Conservation (phyloP, 2,888 invertebrate species). For the Epistrophe eligans region DNA sequence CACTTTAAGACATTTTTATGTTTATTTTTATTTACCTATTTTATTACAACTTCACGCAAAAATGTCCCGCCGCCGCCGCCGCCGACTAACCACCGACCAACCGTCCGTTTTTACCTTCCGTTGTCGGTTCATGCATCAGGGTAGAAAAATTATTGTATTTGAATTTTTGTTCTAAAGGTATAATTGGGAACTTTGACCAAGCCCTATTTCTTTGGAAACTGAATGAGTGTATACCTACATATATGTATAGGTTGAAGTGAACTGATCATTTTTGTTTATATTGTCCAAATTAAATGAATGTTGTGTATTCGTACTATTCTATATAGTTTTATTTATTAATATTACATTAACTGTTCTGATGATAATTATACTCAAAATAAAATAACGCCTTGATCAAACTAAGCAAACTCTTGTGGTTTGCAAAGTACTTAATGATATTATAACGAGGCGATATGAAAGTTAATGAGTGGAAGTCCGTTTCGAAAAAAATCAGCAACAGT, state of each 20-base stretch:
- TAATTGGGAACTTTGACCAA: neutral
- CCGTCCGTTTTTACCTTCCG: neutral
- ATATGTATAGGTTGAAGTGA: neutral
- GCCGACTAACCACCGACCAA: no score
- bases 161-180: neutral
- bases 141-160: neutral
- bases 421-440: no score
- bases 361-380: no score
- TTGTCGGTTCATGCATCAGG: neutral
- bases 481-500: no score
- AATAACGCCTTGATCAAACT: no score
- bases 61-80: slow-evolving; percentile 29
- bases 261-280: neutral
- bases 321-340: no score
- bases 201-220: neutral
- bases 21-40: slow-evolving; percentile 46
- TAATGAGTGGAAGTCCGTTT: no score
- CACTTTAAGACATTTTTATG: slow-evolving; percentile 63
- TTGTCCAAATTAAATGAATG: neutral
- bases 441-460: no score
- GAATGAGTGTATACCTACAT: no score
- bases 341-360: no score
- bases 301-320: neutral
- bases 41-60: slow-evolving; percentile 63
- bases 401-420: no score